Evolutionary conservation across 2,888 invertebrate species (phyloP), one percentile per base, ranked within the genome.

Genomic region (Seladonia tumulorum): DNA sequence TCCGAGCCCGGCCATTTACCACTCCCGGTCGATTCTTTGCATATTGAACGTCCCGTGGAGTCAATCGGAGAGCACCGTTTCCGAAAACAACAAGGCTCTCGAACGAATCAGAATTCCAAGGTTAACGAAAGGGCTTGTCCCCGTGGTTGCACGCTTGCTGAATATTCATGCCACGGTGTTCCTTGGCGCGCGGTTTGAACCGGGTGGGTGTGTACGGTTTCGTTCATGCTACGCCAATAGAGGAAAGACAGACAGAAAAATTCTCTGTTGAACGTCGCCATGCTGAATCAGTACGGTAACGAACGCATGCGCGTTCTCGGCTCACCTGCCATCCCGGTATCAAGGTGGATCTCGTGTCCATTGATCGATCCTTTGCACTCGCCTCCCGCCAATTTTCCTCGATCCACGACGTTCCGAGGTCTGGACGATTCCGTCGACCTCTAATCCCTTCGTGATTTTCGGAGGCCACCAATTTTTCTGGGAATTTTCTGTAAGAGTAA

Each of bases 201-300:
- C 53, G 53, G 45, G 45, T 83, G 83, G 83, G 70, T 83, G 70
- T 83, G 57, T 75, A 35, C 29, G 5, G 16, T 83, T 35, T 83
- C 63, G 79, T 68, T 66, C 63, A 60, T 75, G 66, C 47, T 76
- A 25, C 39, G 7, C 25, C 14, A 49, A 3, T n/a, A 49, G 2
- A 29, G 57, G n/a, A 53, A 66, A 47, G 22, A 53, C 73, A 81
- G 85, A 81, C 77, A 45, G 74, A 84, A 81, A 79, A 82, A 75
- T 22, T 63, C 73, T 45, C 66, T 79, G 42, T 63, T 45, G 68
- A 57, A 63, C 25, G 85, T 86, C 81, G 85, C 85, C 85, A 86
- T 81, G 81, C 63, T 84, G 81, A 77, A 84, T 75, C 85, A 10
- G 85, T n/a, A n/a, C 10, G 77, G 39, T 75, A 84, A 84, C 47